Evolutionary conservation across 2,797 vertebrate genomes (phyloP), one percentile per base, ranked within the genome.

Genomic region (Enteromius trimaculatus): DNA sequence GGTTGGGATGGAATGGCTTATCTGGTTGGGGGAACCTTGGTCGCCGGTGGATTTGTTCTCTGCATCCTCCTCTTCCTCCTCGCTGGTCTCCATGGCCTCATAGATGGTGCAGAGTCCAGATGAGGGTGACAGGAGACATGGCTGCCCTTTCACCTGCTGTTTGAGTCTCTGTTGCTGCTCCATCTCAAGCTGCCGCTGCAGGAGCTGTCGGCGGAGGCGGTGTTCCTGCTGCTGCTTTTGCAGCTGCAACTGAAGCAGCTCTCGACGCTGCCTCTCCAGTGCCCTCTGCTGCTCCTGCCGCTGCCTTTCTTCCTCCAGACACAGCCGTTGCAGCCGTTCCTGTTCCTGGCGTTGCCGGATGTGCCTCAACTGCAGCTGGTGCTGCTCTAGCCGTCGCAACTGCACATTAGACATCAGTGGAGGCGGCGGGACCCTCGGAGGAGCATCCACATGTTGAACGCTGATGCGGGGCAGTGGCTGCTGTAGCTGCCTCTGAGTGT

Each of bases 81-180:
- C 94, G 0, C 94, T 92, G 83, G 94, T 93, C 80, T 97, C 96
- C 83, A 96, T 95, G 75, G 95, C 92, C 89, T 98, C 97, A 4
- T 97, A 97, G 92, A 98, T 98, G 88, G 97, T 98, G 92, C 96
- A 96, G 82, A 98, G 94, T 1, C 95, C 95, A 0, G 95, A 95
- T 6, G 95, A 91, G 0, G 96, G 93, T 16, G 95, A 93, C 11
- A 95, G 88, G 83, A 89, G 88, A 0, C 92, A 31, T 13, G 23
- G 17, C 21, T 85, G 88, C 10, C 42, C 39, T 66, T 85, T 77
- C 29, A 69, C 34, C 29, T 82, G 85, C 26, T 91, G 0, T 77
- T 83, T 84, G 64, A 86, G 68, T 77, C 92, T 90, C 47, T 92
- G 92, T 17, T 93, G 92, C 77, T 93, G 90, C 55, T 93, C 92